Evolutionary conservation across 1,140 invertebrate species (phyloP), one percentile per base, ranked within the genome.

Genomic region (Diplogasteroides magnus): DNA sequence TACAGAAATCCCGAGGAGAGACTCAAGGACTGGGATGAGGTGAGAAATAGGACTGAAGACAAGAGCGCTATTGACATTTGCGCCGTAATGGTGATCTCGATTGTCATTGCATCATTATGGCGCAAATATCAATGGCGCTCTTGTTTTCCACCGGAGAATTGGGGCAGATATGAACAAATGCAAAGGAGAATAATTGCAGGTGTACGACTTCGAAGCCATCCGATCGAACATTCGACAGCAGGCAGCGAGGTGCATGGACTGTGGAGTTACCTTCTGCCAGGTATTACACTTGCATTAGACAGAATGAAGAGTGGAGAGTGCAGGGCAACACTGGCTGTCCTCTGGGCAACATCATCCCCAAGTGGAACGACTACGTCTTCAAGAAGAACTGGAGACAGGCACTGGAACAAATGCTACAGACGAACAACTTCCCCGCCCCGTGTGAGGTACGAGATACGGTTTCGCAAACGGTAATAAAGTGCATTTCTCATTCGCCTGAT

Each of bases 371-470:
- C 84, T 88, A 98, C 0, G 87, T 98, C 1, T 97, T 91, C 85
- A 89, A 87, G 83, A 90, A 91, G 63, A 91, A 97, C 80, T 99
- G 96, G 96, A 89, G 90, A 72, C 92, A 96, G 83, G 97, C 97
- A 23, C 85, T 98, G 0, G 89, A 91, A 74, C 93, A 97, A 78
- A 86, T 99, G 29, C 85, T 97, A 67, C 95, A 98, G 84, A 99
- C 96, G 1, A 98, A 98, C 82, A 98, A 98, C 83, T 98, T 99
- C 85, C 96, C 96, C 31, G 95, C 96, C 19, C 96, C 96, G 2
- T 98, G 96, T 86, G 96, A 99, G 82, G 86, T 86, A 75, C n/a
- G n/a, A n/a, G n/a, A n/a, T n/a, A n/a, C n/a, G n/a, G n/a, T n/a
- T n/a, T n/a, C n/a, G n/a, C n/a, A n/a, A n/a, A n/a, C n/a, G n/a